Conservation (phyloP, 2,888 invertebrate genomes). For the Hymenopus coronatus region DNA sequence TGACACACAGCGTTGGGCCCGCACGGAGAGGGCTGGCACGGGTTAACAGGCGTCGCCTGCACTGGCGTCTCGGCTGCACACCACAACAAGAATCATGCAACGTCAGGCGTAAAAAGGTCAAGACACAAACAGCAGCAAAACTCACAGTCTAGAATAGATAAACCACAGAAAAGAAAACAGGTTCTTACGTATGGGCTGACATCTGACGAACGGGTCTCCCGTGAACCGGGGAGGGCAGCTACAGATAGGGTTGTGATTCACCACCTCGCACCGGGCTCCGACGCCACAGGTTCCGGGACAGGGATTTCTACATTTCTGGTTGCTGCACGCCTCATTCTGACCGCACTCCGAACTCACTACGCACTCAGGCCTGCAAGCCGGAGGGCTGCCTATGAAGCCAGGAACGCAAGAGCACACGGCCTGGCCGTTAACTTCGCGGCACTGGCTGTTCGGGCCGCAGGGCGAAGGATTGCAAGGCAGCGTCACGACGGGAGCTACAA, state of each 20-base stretch:
- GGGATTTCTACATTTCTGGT: constrained; percentile 68
- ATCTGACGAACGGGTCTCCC: constrained; percentile 78
- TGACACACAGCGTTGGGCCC: constrained; percentile 64
- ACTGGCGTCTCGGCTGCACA: constrained; percentile 34
- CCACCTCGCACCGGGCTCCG: constrained; percentile 69
- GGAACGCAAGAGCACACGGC: constrained; percentile 69
- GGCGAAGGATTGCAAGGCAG: constrained; percentile 69
- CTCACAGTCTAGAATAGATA: neutral
- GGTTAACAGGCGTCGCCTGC: constrained; percentile 49
- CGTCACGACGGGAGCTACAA: constrained; percentile 55
- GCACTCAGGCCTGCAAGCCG: constrained; percentile 69
- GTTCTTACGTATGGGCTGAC: constrained; percentile 60
- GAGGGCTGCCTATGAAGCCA: constrained; percentile 63
- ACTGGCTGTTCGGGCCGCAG: constrained; percentile 78
- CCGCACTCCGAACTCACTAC: constrained; percentile 69
- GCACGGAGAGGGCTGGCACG: constrained; percentile 67
- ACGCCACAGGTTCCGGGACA: constrained; percentile 71
- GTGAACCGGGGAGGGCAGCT: constrained; percentile 65
- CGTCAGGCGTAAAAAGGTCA: neutral
- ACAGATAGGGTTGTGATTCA: constrained; percentile 70
- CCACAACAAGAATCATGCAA: neutral
- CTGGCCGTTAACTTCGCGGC: constrained; percentile 67
- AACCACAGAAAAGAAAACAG: constrained; percentile 48
- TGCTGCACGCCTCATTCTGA: constrained; percentile 62
- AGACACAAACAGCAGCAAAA: constrained; percentile 40